phyloP scores from a whole-genome alignment of 2,113 vertebrate genomes.

The Chaetodon auriga region DNA sequence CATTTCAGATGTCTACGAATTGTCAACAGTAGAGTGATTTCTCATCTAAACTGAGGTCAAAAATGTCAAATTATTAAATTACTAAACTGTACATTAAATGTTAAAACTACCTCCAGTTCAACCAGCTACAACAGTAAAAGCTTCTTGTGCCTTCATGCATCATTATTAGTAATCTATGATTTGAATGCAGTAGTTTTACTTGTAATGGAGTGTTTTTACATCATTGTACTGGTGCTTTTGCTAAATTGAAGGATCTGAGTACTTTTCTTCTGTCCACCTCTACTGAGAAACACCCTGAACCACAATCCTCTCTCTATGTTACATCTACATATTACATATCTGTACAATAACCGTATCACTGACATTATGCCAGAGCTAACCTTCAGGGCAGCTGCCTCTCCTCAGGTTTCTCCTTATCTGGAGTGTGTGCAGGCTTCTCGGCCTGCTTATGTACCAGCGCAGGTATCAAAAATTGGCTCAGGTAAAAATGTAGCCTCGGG shows the following conservation, averaged over 20 bases:
- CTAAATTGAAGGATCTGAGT: neutral
- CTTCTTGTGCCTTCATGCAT: neutral
- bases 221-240: neutral
- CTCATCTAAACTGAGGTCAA: too few species aligned
- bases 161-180: neutral
- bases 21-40: neutral
- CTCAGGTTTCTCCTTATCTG: constrained; percentile 56
- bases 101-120: too few species aligned
- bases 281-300: constrained; percentile 32
- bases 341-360: constrained; percentile 33
- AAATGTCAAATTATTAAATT: too few species aligned
- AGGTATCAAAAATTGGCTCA: constrained; percentile 43
- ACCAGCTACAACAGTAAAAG: neutral
- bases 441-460: constrained; percentile 9
- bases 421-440: constrained; percentile 23
- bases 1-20: neutral
- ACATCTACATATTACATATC: constrained; percentile 22
- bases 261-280: neutral
- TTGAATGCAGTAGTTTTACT: neutral
- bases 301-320: constrained; percentile 28
- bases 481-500: constrained; percentile 24
- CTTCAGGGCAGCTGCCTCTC: constrained; percentile 20
- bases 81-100: too few species aligned
- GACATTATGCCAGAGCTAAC: constrained; percentile 28
- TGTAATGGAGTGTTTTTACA: neutral